These are phyloP conservation scores for human (Homo sapiens) DNA, from an alignment of 2,113 vertebrate species.

Conservation along the genomic window GRCh38 chr3:152364001-152364500, in stretches of 20 bases:
- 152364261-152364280: not conserved
- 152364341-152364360: constrained; percentile 16
- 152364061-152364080: not conserved
- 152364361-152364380: constrained; percentile 26
- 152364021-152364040: not conserved
- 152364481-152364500: not conserved
- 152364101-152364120: not conserved
- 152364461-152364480: not conserved
- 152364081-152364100: not conserved
- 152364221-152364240: not conserved
- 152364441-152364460: not conserved
- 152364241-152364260: constrained; percentile 28
- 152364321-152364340: constrained; percentile 53
- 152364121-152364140: not conserved
- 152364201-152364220: not conserved
- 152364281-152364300: constrained; percentile 11
- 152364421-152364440: not conserved
- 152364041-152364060: not conserved
- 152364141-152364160: not conserved
- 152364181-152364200: not conserved
- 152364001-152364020: not conserved
- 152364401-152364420: not conserved
- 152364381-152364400: not conserved
- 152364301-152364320: constrained; percentile 48
- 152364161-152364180: not conserved